These are phyloP conservation scores for Neodontobutis hainanensis DNA, from an alignment of 2,113 vertebrate genomes.

Conservation along the genomic window DNA sequence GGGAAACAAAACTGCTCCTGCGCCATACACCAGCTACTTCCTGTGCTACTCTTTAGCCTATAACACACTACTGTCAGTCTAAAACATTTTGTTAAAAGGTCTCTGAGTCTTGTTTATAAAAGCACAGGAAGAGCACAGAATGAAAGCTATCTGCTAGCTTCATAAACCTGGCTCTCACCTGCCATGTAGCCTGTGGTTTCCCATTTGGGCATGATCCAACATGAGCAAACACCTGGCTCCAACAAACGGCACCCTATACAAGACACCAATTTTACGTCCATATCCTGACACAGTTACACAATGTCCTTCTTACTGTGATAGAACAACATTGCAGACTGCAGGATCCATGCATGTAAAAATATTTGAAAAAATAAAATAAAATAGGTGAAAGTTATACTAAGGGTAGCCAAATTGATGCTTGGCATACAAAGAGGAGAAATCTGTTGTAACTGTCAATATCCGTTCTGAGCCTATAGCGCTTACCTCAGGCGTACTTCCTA, in stretches of 20 bases:
- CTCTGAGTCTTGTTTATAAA: conserved; percentile 25
- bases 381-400: conserved; percentile 11
- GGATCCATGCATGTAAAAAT: background rate
- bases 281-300: conserved; percentile 39
- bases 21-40: conserved; percentile 52
- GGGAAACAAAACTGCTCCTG: conserved; percentile 32
- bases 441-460: conserved; percentile 63
- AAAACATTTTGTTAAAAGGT: conserved; percentile 17
- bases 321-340: background rate
- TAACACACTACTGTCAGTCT: conserved; percentile 30
- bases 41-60: conserved; percentile 52
- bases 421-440: conserved; percentile 46
- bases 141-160: conserved; percentile 36
- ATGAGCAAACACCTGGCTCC: conserved; percentile 74
- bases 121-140: conserved; percentile 40
- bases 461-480: conserved; percentile 55
- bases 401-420: conserved; percentile 51
- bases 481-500: conserved; percentile 71
- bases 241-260: conserved; percentile 43
- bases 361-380: conserved; percentile 13
- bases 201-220: conserved; percentile 69
- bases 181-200: conserved; percentile 64
- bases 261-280: conserved; percentile 48
- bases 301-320: conserved; percentile 19
- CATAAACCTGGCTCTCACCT: conserved; percentile 58